phyloP scores from a whole-genome alignment of 1,140 invertebrate genomes.

The Drosophila albomicans region DNA sequence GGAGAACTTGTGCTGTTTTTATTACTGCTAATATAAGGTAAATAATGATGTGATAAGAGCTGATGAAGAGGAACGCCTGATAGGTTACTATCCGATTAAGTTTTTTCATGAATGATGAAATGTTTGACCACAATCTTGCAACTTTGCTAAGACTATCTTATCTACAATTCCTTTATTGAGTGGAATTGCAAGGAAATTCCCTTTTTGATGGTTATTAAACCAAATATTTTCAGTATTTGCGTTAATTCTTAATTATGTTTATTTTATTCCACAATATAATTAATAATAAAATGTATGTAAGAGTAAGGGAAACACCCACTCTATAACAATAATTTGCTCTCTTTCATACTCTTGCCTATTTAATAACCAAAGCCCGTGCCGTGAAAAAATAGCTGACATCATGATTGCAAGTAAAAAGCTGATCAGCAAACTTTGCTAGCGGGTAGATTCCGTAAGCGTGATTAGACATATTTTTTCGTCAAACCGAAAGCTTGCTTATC shows the following conservation, averaged over 20 bases:
- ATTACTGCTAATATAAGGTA: not conserved
- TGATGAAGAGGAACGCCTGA: not conserved
- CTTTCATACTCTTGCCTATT: not conserved
- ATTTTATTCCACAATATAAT: not conserved
- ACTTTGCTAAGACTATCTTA: too few species aligned
- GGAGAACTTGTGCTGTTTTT: not conserved
- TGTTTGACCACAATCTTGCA: not conserved
- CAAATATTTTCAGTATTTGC: not conserved
- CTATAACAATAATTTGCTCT: not conserved
- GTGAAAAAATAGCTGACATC: not conserved
- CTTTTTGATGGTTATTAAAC: not conserved
- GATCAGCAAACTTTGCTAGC: not conserved
- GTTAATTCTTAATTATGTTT: too few species aligned
- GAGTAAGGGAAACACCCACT: too few species aligned
- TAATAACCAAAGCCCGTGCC: not conserved
- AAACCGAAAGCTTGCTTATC: slow-evolving; percentile 17
- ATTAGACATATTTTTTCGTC: not conserved
- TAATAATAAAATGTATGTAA: too few species aligned
- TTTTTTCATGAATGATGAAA: not conserved
- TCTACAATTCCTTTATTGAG: too few species aligned
- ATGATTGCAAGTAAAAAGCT: not conserved
- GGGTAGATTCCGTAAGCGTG: slow-evolving; percentile 31
- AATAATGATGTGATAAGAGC: not conserved
- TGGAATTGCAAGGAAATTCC: too few species aligned
- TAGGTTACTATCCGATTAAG: not conserved